Percentiles rank a stretch among this genome's conserved stretches.
Evolutionary conservation across 2,888 invertebrate genomes (phyloP).

Genomic region (Petrophora chlorosata): DNA sequence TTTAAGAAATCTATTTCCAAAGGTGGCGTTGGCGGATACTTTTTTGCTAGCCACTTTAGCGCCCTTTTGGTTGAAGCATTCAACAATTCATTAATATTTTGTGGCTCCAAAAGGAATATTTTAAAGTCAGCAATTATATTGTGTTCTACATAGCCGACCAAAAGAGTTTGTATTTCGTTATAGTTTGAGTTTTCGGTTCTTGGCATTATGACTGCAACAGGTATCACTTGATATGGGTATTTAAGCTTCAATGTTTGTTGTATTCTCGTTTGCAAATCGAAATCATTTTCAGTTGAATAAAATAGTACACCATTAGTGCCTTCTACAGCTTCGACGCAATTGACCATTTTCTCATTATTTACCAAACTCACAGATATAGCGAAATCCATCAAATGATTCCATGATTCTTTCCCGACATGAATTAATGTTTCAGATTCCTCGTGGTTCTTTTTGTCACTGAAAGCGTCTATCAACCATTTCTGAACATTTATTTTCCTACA

Average conservation of each 20-base stretch:
- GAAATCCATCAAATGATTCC: slow-evolving; percentile 78
- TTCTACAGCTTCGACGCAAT: slow-evolving; percentile 62
- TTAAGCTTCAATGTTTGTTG: slow-evolving; percentile 60
- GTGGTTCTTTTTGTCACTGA: slow-evolving; percentile 67
- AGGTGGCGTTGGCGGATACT: slow-evolving; percentile 73
- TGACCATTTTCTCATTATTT: slow-evolving; percentile 43
- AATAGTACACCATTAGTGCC: slow-evolving; percentile 72
- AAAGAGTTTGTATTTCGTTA: slow-evolving; percentile 48
- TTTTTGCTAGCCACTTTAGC: slow-evolving; percentile 79
- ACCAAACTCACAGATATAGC: slow-evolving; percentile 71
- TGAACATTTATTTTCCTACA: slow-evolving; percentile 71
- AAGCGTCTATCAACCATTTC: slow-evolving; percentile 73
- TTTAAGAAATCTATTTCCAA: slow-evolving; percentile 84
- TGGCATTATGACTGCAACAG: slow-evolving; percentile 67
- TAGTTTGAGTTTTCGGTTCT: slow-evolving; percentile 42
- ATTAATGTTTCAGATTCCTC: slow-evolving; percentile 63
- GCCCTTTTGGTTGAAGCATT: slow-evolving; percentile 63
- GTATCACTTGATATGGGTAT: slow-evolving; percentile 70
- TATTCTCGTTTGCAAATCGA: slow-evolving; percentile 51
- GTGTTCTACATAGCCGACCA: slow-evolving; percentile 51
- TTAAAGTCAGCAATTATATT: slow-evolving; percentile 66
- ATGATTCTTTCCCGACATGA: slow-evolving; percentile 69
- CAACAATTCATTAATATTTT: slow-evolving; percentile 57
- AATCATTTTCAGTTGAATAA: slow-evolving; percentile 62
- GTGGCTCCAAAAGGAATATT: slow-evolving; percentile 57